These are phyloP conservation scores for Acridotheres tristis DNA, from an alignment of 2,797 vertebrate species.

Conservation along the genomic window DNA sequence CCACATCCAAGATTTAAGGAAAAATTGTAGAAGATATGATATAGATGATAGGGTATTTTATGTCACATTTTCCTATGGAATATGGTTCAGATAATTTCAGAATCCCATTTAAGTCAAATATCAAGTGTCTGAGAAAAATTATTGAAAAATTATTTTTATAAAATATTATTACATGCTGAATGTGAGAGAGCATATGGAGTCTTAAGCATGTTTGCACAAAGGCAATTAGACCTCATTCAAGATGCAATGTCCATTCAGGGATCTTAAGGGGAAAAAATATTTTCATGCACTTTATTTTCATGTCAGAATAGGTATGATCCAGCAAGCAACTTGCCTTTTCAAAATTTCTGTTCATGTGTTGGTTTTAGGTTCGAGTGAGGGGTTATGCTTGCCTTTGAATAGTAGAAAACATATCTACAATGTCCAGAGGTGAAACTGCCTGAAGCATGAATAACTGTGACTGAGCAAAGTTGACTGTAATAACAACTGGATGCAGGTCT, in stretches of 20 bases:
- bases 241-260: not conserved
- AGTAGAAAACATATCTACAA: not conserved
- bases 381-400: not conserved
- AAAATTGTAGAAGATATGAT: not conserved
- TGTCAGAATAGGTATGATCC: not conserved
- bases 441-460: not conserved
- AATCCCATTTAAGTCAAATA: not conserved
- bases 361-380: not conserved
- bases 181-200: accelerated
- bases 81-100: not conserved
- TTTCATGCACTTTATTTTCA: accelerated
- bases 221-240: not conserved
- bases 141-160: not conserved
- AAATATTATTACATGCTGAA: not conserved
- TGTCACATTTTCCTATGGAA: not conserved
- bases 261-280: not conserved
- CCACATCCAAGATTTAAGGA: not conserved
- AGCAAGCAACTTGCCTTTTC: not conserved
- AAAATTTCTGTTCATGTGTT: not conserved
- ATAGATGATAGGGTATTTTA: not conserved
- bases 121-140: not conserved
- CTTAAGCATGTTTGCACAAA: not conserved
- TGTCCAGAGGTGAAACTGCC: not conserved
- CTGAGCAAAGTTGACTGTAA: not conserved
- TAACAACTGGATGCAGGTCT: not conserved